These are phyloP conservation scores for Leucophenga varia DNA, from an alignment of 1,140 invertebrate species.

Conservation along the genomic window DNA sequence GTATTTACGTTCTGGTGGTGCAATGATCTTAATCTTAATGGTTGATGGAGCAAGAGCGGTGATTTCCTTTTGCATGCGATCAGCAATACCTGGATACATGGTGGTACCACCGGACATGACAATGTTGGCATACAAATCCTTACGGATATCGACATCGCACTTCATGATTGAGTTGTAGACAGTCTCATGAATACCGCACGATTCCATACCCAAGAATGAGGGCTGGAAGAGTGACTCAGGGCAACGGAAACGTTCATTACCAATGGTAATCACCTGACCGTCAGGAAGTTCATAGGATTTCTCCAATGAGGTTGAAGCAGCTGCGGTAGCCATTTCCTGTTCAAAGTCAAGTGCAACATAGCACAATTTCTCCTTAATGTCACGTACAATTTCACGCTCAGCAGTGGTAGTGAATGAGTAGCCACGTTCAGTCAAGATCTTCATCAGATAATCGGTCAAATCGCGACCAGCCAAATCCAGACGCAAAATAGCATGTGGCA, in stretches of 20 bases:
- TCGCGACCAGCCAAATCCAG: conserved; percentile 91
- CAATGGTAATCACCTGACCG: conserved; percentile 94
- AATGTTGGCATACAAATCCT: conserved; percentile 94
- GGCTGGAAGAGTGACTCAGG: conserved; percentile 96
- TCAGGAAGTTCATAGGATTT: conserved; percentile 94
- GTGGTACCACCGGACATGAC: conserved; percentile 95
- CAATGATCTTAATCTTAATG: conserved; percentile 95
- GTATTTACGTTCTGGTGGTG: conserved; percentile 90
- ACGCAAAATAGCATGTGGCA: conserved; percentile 82
- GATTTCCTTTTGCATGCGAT: conserved; percentile 90
- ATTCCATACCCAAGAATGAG: conserved; percentile 94
- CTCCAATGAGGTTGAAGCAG: conserved; percentile 86
- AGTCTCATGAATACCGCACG: conserved; percentile 91
- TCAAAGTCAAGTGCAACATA: conserved; percentile 91
- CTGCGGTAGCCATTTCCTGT: conserved; percentile 93
- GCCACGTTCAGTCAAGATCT: conserved; percentile 93
- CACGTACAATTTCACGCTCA: conserved; percentile 93
- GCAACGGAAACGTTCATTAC: conserved; percentile 96
- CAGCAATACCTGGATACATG: conserved; percentile 90
- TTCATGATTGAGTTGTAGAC: conserved; percentile 98
- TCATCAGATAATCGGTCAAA: conserved; percentile 94
- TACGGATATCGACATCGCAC: conserved; percentile 91
- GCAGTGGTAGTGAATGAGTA: conserved; percentile 97
- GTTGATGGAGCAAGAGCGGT: conserved; percentile 82
- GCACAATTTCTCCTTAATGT: conserved; percentile 93